These are phyloP conservation scores for Apodemia zela DNA, from an alignment of 2,888 invertebrate genomes.

Conservation along the genomic window DNA sequence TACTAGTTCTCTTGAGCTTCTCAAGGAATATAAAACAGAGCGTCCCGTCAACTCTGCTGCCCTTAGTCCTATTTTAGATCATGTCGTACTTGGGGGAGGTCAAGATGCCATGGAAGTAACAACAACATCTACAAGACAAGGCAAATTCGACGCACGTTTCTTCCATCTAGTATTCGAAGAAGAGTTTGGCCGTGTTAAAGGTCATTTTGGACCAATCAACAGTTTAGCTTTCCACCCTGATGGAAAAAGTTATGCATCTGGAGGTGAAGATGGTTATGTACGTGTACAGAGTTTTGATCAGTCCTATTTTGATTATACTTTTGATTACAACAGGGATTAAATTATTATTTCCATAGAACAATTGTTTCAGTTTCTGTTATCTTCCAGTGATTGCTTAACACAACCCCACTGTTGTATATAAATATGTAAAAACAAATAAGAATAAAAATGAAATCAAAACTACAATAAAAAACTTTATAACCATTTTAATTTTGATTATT, in stretches of 20 bases:
- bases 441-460: too few species aligned
- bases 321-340: conserved; percentile 86
- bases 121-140: conserved; percentile 94
- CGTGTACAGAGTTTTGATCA: conserved; percentile 97
- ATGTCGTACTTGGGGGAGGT: conserved; percentile 98
- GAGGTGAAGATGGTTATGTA: conserved; percentile 99
- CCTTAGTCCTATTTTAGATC: conserved; percentile 96
- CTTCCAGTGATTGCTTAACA: not conserved
- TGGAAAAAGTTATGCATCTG: conserved; percentile 97
- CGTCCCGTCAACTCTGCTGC: conserved; percentile 99
- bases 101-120: conserved; percentile 99
- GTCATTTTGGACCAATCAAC: conserved; percentile 99
- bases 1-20: conserved; percentile 88
- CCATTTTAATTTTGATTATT: too few species aligned
- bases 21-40: conserved; percentile 98
- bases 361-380: conserved; percentile 19
- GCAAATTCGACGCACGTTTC: conserved; percentile 97
- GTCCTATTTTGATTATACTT: conserved; percentile 97
- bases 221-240: conserved; percentile 98
- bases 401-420: not conserved
- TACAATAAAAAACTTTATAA: too few species aligned
- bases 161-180: conserved; percentile 98
- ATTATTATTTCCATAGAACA: conserved; percentile 23
- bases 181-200: conserved; percentile 98
- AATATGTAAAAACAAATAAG: too few species aligned